These are phyloP conservation scores for Bettongia penicillata DNA, from an alignment of 2,113 vertebrate species.

Conservation along the genomic window DNA sequence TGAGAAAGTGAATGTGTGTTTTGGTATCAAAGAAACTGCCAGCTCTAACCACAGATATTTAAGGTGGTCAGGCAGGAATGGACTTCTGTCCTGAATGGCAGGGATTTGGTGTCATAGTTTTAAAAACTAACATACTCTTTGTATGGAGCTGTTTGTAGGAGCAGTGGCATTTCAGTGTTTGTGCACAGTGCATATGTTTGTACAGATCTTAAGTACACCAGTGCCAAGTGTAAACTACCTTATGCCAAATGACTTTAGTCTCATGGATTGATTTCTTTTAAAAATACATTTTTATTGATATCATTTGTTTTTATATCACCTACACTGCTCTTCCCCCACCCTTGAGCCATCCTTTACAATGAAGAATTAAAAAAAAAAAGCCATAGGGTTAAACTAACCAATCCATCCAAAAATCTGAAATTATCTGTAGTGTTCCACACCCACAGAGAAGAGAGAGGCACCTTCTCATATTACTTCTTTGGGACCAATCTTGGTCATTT, in stretches of 20 bases:
- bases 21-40: slow-evolving; percentile 88
- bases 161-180: slow-evolving; percentile 76
- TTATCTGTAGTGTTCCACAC: not conserved
- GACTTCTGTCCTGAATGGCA: slow-evolving; percentile 75
- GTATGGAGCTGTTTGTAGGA: slow-evolving; percentile 75
- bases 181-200: slow-evolving; percentile 63
- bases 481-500: not conserved
- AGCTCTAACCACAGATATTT: slow-evolving; percentile 93
- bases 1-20: slow-evolving; percentile 83
- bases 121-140: slow-evolving; percentile 63
- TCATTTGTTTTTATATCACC: not conserved
- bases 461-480: not conserved
- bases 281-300: not conserved
- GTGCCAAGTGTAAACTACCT: slow-evolving; percentile 52
- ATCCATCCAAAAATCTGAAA: not conserved
- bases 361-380: not conserved
- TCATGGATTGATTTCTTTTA: slow-evolving; percentile 54
- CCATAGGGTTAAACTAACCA: not conserved
- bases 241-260: slow-evolving; percentile 70
- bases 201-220: slow-evolving; percentile 45
- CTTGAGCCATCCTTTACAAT: not conserved
- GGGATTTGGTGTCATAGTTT: slow-evolving; percentile 75
- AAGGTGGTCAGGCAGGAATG: slow-evolving; percentile 91
- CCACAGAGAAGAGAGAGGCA: not conserved
- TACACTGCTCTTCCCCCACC: not conserved